phyloP scores from a whole-genome alignment of 2,797 vertebrate genomes.

The Molothrus aeneus region DNA sequence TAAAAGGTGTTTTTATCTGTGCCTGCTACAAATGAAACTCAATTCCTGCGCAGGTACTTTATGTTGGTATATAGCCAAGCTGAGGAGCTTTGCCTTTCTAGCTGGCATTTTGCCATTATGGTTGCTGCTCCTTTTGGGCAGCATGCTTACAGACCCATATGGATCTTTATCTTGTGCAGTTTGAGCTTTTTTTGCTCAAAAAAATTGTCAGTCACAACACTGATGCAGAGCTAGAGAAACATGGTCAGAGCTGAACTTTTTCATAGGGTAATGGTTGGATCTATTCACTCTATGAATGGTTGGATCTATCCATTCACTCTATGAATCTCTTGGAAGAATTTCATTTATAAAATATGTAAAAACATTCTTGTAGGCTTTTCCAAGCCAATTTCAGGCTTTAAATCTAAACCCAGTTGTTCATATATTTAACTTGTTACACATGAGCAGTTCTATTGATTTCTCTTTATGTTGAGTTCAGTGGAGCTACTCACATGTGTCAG shows the following conservation, averaged over 20 bases:
- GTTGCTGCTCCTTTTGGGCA: background rate
- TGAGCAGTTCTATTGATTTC: constrained; percentile 49
- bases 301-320: background rate
- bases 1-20: background rate
- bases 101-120: background rate
- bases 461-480: constrained; percentile 32
- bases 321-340: background rate
- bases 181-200: background rate
- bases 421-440: constrained; percentile 43
- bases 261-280: background rate
- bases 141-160: background rate
- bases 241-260: background rate
- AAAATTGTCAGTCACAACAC: background rate
- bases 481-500: constrained; percentile 47
- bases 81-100: background rate
- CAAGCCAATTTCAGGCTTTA: background rate
- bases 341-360: background rate
- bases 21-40: background rate
- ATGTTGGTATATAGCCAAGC: background rate
- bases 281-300: background rate
- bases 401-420: background rate
- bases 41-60: background rate
- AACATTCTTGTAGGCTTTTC: background rate
- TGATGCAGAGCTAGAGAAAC: background rate
- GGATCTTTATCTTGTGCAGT: background rate